Conservation (phyloP, 2,113 vertebrate genomes). For the Dromas ardeola region DNA sequence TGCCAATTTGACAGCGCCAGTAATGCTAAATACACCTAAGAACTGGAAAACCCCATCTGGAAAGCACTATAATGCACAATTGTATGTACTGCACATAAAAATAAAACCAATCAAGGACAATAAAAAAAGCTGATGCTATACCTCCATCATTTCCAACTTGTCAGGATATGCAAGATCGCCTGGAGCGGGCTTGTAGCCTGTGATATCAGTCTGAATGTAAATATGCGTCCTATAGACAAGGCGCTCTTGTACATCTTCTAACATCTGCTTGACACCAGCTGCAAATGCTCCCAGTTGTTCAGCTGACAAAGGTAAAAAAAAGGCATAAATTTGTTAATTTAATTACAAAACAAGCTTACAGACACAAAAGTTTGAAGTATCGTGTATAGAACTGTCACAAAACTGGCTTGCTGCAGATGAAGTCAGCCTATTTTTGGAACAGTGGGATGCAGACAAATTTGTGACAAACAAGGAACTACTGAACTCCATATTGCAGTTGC, state of each 20-base stretch:
- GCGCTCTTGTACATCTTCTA: slow-evolving; percentile 96
- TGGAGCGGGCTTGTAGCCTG: slow-evolving; percentile 92
- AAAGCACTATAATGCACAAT: background rate
- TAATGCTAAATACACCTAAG: background rate
- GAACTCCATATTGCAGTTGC: background rate
- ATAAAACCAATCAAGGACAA: background rate
- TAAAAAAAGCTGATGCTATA: slow-evolving; percentile 1
- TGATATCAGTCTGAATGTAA: slow-evolving; percentile 97
- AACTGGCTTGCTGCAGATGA: background rate
- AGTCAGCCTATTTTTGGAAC: background rate
- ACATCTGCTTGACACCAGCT: slow-evolving; percentile 93
- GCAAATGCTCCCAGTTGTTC: slow-evolving; percentile 92
- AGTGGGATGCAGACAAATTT: rapidly evolving
- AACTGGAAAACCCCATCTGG: background rate
- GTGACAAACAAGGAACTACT: background rate
- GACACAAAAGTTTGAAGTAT: background rate
- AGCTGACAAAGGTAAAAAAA: slow-evolving; percentile 66
- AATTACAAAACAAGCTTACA: background rate
- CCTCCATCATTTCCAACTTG: slow-evolving; percentile 99
- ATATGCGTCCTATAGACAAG: slow-evolving; percentile 96
- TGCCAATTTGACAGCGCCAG: background rate
- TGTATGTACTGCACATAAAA: background rate
- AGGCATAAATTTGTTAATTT: background rate
- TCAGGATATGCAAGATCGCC: slow-evolving; percentile 97
- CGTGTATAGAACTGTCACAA: background rate